Conservation (phyloP, 2,888 invertebrate species). For the Eucriotettix oculatus region DNA sequence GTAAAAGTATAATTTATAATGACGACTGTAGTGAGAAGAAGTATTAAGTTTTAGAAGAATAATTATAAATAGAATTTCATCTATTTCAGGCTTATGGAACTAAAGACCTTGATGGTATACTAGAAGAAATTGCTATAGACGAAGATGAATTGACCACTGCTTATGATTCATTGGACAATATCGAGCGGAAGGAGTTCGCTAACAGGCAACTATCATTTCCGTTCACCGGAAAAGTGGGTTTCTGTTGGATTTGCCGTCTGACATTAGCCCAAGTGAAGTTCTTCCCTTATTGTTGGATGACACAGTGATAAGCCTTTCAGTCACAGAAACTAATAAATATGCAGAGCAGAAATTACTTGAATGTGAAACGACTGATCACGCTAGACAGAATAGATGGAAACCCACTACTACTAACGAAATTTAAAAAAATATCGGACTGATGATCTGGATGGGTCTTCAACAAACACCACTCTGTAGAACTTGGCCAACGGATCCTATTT, state of each 20-base stretch:
- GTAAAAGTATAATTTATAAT: background rate
- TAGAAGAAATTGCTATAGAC: background rate
- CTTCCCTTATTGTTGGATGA: background rate
- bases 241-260: background rate
- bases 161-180: background rate
- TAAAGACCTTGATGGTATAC: background rate
- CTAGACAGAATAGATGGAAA: background rate
- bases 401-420: no score
- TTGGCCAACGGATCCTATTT: background rate
- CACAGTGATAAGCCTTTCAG: background rate
- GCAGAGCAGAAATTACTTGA: background rate
- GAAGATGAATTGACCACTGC: background rate
- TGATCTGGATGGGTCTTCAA: background rate
- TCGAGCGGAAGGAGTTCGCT: background rate
- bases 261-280: background rate
- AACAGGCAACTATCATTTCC: background rate
- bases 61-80: background rate
- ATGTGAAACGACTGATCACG: background rate
- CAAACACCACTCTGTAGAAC: background rate
- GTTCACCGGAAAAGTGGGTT: background rate
- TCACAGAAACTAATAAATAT: background rate
- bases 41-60: background rate
- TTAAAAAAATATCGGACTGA: background rate
- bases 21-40: background rate
- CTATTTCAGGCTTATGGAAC: background rate